Evolutionary conservation across 2,888 invertebrate genomes (phyloP).

Genomic region (Agrotis clavis): DNA sequence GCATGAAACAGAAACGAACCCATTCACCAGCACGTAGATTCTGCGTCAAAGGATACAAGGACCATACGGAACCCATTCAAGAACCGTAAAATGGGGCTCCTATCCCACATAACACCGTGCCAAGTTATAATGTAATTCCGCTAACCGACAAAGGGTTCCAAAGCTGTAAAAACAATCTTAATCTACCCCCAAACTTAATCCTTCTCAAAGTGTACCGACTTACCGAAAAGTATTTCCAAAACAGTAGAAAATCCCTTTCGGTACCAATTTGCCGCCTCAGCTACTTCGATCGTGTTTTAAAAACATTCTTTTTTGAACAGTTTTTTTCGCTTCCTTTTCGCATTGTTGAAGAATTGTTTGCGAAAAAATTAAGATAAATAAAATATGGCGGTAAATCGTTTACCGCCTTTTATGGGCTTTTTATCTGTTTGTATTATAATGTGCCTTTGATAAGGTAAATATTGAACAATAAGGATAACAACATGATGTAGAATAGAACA

Average conservation of each 20-base stretch:
- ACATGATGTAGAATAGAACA: not conserved
- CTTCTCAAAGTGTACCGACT: constrained; percentile 85
- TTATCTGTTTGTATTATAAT: constrained; percentile 49
- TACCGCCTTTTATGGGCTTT: constrained; percentile 50
- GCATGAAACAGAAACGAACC: constrained; percentile 87
- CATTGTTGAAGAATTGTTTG: constrained; percentile 62
- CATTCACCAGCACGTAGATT: constrained; percentile 85
- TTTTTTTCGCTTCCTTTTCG: constrained; percentile 67
- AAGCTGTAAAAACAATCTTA: constrained; percentile 90
- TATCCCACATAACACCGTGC: constrained; percentile 74
- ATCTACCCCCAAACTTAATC: constrained; percentile 83
- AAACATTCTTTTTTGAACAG: constrained; percentile 69
- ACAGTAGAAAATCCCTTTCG: constrained; percentile 89
- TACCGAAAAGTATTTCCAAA: constrained; percentile 87
- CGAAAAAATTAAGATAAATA: constrained; percentile 55
- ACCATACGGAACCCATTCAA: constrained; percentile 78
- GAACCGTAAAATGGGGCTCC: constrained; percentile 81
- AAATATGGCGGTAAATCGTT: constrained; percentile 59
- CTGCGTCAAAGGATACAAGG: constrained; percentile 79
- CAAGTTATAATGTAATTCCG: constrained; percentile 78
- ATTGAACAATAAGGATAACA: constrained; percentile 54
- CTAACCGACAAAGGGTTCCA: constrained; percentile 88
- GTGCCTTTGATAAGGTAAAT: constrained; percentile 61
- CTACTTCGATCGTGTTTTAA: constrained; percentile 82
- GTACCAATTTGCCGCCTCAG: constrained; percentile 89